Base-by-base conservation (phyloP, 2,113 vertebrate species). In the Sander lucioperca region DNA sequence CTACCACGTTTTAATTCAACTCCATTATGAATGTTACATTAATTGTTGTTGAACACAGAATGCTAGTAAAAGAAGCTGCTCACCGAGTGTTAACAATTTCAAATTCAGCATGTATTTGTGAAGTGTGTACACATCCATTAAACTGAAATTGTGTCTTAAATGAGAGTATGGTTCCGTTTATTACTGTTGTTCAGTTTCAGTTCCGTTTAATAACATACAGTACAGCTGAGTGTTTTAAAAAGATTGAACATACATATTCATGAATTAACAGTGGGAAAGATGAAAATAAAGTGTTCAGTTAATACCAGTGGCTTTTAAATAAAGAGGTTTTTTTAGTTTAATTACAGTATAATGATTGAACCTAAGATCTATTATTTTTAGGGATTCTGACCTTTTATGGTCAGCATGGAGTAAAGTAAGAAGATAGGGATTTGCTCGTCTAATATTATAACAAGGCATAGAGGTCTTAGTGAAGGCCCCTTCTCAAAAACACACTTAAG, bases 31-130 rank as follows among this genome's bases (percentile, higher is more conserved):
- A 83, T 81, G 66, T 76, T 43, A 80, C 19, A 48, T 27, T 53
- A 33, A 54, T 25, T 83, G 27, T 87, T 85, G 74, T 87, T 64
- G 43, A 91, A 82, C 50, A 62, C 67, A 23, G 72, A 85, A 65
- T 68, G 67, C 27, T 77, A 36, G 51, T 77, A 68, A 83, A 66
- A 84, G 27, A 78, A 54, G 27, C 74, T 43, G 53, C 18, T 80
- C 73, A 89, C 81, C 1, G 75, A 82, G 67, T 90, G 68, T 80
- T 74, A 87, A 71, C 62, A 58, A 64, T 74, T 77, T 84, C 57
- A 75, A 67, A 76, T 69, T 74, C 74, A 86, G 89, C 92, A 91
- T 94, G 89, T 81, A 80, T 74, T 90, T 84, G 83, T 87, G 82
- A 89, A 77, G 85, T 87, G 89, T 88, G 67, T 39, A 77, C 56